A percentile compares a stretch with the other conserved stretches of the same genome.
Evolutionary conservation across 2,797 vertebrate genomes (phyloP).

Genomic region (Sebastiscus tertius): DNA sequence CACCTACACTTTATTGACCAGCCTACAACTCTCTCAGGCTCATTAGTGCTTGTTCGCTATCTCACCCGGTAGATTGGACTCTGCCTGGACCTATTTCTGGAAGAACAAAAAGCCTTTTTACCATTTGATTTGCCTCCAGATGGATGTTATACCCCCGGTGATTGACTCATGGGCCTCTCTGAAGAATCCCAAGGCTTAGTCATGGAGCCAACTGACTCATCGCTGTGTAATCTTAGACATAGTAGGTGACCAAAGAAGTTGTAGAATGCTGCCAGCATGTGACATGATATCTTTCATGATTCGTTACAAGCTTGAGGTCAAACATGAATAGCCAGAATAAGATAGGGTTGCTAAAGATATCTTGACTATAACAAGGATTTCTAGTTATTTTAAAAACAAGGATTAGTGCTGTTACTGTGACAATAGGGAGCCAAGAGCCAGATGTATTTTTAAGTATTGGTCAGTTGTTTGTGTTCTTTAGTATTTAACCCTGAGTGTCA

Average conservation of each 20-base stretch:
- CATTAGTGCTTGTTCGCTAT: conserved; percentile 49
- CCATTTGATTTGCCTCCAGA: conserved; percentile 17
- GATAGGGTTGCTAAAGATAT: conserved; percentile 43
- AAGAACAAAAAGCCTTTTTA: conserved; percentile 29
- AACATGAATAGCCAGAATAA: conserved; percentile 18
- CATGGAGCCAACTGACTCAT: conserved; percentile 40
- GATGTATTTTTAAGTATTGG: not conserved
- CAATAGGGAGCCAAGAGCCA: not conserved
- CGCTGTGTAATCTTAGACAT: conserved; percentile 20
- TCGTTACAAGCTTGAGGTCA: conserved; percentile 19
- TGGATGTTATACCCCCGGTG: conserved; percentile 9
- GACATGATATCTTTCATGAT: conserved; percentile 35
- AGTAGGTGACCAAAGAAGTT: conserved; percentile 26
- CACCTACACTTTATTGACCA: conserved; percentile 62
- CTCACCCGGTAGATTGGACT: conserved; percentile 11
- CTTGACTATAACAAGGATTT: conserved; percentile 2
- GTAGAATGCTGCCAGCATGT: conserved; percentile 29
- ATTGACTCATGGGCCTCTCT: conserved; percentile 20
- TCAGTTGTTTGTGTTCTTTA: conserved; percentile 11
- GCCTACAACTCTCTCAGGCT: conserved; percentile 46
- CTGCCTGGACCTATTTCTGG: conserved; percentile 28
- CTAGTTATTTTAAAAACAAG: conserved; percentile 27
- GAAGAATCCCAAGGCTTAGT: conserved; percentile 26
- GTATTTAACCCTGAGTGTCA: conserved; percentile 18
- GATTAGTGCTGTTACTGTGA: conserved; percentile 13